Conservation (phyloP, 1,140 invertebrate species). For the Drosophila guanche region DNA sequence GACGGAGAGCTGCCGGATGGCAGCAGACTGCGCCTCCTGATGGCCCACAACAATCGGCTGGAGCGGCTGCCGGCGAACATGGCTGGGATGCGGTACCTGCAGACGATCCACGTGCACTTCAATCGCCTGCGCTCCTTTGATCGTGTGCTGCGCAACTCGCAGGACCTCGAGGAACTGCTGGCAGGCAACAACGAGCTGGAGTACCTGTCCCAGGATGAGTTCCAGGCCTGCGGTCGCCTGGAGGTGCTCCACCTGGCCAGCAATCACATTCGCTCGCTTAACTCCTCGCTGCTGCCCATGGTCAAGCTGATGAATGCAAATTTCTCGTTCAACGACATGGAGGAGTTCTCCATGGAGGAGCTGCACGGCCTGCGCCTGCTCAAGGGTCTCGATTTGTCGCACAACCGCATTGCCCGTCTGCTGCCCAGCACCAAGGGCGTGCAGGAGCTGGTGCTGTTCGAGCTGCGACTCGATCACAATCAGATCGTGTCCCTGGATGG, state of each 20-base stretch:
- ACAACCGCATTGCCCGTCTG: constrained; percentile 88
- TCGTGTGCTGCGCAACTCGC: constrained; percentile 88
- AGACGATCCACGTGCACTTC: constrained; percentile 88
- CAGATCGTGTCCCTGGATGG: constrained; percentile 88
- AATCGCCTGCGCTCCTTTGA: constrained; percentile 89
- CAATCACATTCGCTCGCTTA: constrained; percentile 88
- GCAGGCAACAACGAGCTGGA: constrained; percentile 89
- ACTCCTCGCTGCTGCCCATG: constrained; percentile 89
- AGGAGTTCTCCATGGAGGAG: constrained; percentile 90
- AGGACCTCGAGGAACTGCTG: constrained; percentile 87
- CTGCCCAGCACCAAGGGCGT: constrained; percentile 89
- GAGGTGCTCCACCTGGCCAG: constrained; percentile 88
- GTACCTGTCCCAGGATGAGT: constrained; percentile 89
- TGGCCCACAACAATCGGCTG: constrained; percentile 89
- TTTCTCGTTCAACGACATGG: constrained; percentile 89
- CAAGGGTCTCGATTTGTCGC: constrained; percentile 88
- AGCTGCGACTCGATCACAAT: constrained; percentile 90
- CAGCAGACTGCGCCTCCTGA: constrained; percentile 87
- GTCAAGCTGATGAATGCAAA: constrained; percentile 88
- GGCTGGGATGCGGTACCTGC: constrained; percentile 86
- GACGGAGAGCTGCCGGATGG: constrained; percentile 89
- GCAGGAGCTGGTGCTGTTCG: constrained; percentile 89
- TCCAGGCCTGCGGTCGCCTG: constrained; percentile 87
- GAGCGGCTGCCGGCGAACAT: constrained; percentile 88
- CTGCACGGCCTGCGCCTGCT: constrained; percentile 88